Evolutionary conservation across 2,113 vertebrate genomes (phyloP).

Genomic region (Poeciliopsis prolifica): DNA sequence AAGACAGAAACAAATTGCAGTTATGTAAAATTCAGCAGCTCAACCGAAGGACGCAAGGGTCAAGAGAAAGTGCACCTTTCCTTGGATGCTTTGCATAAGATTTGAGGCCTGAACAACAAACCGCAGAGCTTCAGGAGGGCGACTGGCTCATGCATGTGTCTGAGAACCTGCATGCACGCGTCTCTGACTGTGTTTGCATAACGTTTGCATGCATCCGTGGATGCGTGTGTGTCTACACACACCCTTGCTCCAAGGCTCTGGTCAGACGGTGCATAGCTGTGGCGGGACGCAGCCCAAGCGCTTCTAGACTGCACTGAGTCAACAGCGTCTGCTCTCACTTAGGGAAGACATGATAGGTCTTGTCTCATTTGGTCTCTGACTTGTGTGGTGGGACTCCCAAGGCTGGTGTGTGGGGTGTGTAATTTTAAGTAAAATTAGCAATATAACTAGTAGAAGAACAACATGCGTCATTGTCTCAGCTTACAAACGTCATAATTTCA

Average conservation of each 20-base stretch:
- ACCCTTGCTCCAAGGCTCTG: constrained; percentile 70
- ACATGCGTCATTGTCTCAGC: constrained; percentile 30
- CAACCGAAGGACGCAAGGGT: constrained; percentile 2
- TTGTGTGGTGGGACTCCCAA: constrained; percentile 43
- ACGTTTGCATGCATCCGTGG: constrained; percentile 58
- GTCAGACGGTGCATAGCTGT: constrained; percentile 82
- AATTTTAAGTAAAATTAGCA: constrained; percentile 34
- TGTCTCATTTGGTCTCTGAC: constrained; percentile 62
- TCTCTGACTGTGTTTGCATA: constrained; percentile 50
- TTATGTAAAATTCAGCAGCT: constrained; percentile 1
- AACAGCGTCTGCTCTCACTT: constrained; percentile 76
- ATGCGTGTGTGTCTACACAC: constrained; percentile 60
- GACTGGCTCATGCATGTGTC: constrained; percentile 16
- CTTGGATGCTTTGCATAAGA: constrained; percentile 13
- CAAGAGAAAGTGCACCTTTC: constrained; percentile 36
- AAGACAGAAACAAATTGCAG: constrained; percentile 19
- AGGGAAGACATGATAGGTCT: constrained; percentile 71
- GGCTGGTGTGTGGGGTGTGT: constrained; percentile 13
- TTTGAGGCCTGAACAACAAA: constrained; percentile 41
- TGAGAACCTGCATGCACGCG: constrained; percentile 47
- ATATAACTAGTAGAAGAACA: constrained; percentile 34
- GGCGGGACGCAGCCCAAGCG: constrained; percentile 69
- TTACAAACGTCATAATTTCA: constrained; percentile 18
- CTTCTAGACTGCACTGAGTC: constrained; percentile 76
- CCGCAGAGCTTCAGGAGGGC: constrained; percentile 41